A percentile compares a stretch with the other conserved stretches of the same genome.
These are phyloP conservation scores for Gopherus evgoodei DNA, from an alignment of 2,113 vertebrate species.

Conservation along the genomic window DNA sequence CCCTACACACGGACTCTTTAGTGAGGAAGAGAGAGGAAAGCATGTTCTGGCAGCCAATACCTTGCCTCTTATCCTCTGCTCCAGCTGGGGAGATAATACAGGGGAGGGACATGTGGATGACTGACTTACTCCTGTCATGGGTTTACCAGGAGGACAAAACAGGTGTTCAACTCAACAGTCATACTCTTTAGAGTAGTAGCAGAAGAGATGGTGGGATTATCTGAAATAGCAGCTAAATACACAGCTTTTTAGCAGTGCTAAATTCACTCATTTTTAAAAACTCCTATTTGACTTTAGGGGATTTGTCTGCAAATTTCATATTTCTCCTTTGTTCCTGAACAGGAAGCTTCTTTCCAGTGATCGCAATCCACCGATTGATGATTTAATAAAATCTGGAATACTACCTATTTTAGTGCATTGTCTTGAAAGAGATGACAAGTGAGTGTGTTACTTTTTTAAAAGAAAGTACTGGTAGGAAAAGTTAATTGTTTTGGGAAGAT, in stretches of 20 bases:
- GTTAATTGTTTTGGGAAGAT: background rate
- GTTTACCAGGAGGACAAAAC: background rate
- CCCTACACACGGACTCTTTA: background rate
- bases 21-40: background rate
- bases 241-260: background rate
- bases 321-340: conserved; percentile 38
- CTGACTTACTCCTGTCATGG: background rate
- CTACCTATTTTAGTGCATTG: conserved; percentile 98
- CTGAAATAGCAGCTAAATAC: background rate
- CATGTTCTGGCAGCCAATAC: background rate
- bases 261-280: background rate
- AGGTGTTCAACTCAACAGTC: background rate
- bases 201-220: background rate
- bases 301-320: background rate
- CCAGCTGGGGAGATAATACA: background rate
- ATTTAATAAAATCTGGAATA: conserved; percentile 99
- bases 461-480: background rate
- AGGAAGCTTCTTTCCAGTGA: conserved; percentile 99
- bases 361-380: conserved; percentile 98
- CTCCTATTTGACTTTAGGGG: background rate
- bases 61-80: background rate
- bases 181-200: background rate
- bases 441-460: conserved; percentile 70
- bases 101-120: background rate
- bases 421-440: conserved; percentile 99